Base-by-base conservation (phyloP, 2,888 invertebrate species). In the Lasioglossum vierecki region DNA sequence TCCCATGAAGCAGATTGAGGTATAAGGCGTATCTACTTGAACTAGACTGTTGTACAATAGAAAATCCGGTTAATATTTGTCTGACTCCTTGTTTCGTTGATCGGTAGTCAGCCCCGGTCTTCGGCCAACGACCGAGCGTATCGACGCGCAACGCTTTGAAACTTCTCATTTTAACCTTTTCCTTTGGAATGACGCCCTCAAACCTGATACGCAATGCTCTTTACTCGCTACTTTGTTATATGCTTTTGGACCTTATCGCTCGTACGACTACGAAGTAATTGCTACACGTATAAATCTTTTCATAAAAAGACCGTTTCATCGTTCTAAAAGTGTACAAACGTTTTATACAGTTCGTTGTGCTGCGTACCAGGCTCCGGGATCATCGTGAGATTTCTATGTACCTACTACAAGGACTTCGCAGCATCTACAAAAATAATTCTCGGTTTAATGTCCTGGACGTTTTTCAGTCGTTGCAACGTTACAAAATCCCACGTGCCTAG, bases 361-460 rank as follows among this genome's bases (percentile, higher is more conserved):
- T 5, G 22, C 39, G 70, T 39, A 9, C 4, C 41, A 39, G 41
- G 70, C 41, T 39, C 35, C n/a, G 22, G 9, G n/a, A 22, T 41
- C 60, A 35, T 72, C 73, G 13, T 5, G 44, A 68, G 22, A n/a
- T 84, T 8, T 1, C 22, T 53, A 26, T 26, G 35, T 44, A 60
- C n/a, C n/a, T 57, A 57, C 46, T 46, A 44, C 2, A 15, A 6
- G 41, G n/a, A 70, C 15, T 30, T 44, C 41, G 44, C 18, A n/a
- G 13, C 30, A 44, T 30, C 60, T 84, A 84, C 66, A 84, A 84
- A 84, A 77, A 84, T 84, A 84, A 77, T 83, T 83, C 57, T 68
- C 44, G 22, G 60, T 74, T n/a, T 18, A 26, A 49, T 18, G 22
- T 60, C 15, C 41, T 26, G 44, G 44, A 22, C 35, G 35, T 44